A percentile compares a stretch with the other conserved stretches of the same genome.
Conservation (phyloP, 2,888 invertebrate species). For the Tetramorium bicarinatum region DNA sequence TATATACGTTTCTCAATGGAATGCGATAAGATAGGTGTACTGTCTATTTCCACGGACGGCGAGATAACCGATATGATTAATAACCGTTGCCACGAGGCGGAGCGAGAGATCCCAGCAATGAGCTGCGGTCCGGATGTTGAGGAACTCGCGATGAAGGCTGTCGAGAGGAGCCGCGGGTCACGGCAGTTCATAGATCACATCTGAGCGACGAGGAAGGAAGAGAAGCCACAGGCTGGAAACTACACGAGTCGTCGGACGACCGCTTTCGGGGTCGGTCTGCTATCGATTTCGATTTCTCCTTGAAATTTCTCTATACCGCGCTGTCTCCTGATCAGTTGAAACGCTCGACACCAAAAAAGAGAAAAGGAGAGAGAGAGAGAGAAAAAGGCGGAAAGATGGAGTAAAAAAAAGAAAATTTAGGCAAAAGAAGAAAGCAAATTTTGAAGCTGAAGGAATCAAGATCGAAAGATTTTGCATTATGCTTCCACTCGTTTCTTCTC, state of each 20-base stretch:
- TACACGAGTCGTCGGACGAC: conserved; percentile 45
- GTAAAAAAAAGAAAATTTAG: conserved; percentile 21
- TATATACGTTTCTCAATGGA: conserved; percentile 4
- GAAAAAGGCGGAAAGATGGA: conserved; percentile 16
- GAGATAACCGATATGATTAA: conserved; percentile 45
- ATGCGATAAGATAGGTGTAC: not conserved
- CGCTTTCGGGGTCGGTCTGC: conserved; percentile 70
- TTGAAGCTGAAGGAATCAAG: not conserved
- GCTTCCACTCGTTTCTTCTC: too few species aligned
- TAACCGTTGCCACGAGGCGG: conserved; percentile 18
- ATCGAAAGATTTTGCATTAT: not conserved
- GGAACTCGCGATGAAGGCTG: conserved; percentile 31
- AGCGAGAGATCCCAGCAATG: conserved; percentile 5
- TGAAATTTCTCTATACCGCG: conserved; percentile 72
- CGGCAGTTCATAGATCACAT: conserved; percentile 31
- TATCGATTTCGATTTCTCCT: conserved; percentile 80
- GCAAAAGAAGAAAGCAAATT: not conserved
- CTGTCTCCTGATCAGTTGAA: conserved; percentile 47
- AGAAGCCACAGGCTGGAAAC: conserved; percentile 45
- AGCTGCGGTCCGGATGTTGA: conserved; percentile 11
- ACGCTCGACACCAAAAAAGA: not conserved
- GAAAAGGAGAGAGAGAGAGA: conserved; percentile 11
- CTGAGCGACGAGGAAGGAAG: conserved; percentile 39
- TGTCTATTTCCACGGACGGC: conserved; percentile 15
- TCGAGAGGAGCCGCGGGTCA: conserved; percentile 25